phyloP scores from a whole-genome alignment of 64 coral and sea anemone species.

The Montipora efflorescens region DNA sequence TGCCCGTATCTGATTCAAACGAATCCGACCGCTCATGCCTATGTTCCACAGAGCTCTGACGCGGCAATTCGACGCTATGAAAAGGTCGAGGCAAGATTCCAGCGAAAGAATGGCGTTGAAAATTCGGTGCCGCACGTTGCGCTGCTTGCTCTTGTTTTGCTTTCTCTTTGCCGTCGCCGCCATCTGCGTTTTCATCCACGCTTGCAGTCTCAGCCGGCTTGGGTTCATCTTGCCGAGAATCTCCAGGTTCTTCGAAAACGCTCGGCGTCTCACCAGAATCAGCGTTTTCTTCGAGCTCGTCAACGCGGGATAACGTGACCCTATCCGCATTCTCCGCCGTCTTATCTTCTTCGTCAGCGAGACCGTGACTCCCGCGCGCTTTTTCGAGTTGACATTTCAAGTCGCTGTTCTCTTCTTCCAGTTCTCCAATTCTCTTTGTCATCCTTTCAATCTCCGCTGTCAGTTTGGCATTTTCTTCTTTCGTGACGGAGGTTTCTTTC shows the following conservation, averaged over 20 bases:
- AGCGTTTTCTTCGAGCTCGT: slow-evolving; percentile 39
- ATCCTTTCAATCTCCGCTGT: slow-evolving; percentile 46
- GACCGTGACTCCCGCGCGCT: slow-evolving; percentile 3
- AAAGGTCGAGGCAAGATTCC: slow-evolving; percentile 63
- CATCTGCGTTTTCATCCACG: neutral
- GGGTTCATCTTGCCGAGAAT: neutral
- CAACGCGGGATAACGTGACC: neutral
- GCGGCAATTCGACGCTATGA: neutral
- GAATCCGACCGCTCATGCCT: slow-evolving; percentile 56
- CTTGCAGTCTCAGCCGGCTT: neutral
- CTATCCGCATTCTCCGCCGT: slow-evolving; percentile 17
- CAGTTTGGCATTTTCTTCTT: slow-evolving; percentile 70
- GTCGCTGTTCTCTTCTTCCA: slow-evolving; percentile 56
- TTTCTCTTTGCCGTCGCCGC: neutral
- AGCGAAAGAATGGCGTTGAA: slow-evolving; percentile 73
- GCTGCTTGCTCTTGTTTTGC: slow-evolving; percentile 19
- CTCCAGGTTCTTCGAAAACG: neutral
- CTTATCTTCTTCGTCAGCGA: slow-evolving; percentile 34
- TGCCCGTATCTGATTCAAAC: slow-evolving; percentile 68
- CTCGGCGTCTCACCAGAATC: neutral
- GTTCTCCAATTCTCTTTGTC: slow-evolving; percentile 31
- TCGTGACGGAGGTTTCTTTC: neutral
- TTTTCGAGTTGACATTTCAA: slow-evolving; percentile 18
- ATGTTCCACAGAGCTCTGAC: neutral
- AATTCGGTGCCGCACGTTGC: slow-evolving; percentile 37